Evolutionary conservation across 2,888 invertebrate species (phyloP).

Genomic region (Clepsis dumicolana): DNA sequence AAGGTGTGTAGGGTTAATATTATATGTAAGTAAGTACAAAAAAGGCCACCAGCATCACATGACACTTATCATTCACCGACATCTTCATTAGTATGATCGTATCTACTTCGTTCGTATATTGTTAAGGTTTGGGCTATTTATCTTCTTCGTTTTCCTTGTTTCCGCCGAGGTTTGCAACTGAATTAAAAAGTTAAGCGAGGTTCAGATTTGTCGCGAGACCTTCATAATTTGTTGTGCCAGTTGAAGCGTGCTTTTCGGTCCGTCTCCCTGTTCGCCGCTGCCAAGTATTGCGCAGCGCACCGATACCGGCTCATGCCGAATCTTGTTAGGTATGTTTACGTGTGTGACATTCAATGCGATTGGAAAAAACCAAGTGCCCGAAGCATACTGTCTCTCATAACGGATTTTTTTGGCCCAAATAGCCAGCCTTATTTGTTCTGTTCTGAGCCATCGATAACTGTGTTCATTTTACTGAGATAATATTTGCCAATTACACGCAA

Average conservation of each 20-base stretch:
- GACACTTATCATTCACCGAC: background rate
- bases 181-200: slow-evolving; percentile 53
- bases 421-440: slow-evolving; percentile 53
- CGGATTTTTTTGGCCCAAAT: slow-evolving; percentile 67
- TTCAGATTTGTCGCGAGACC: slow-evolving; percentile 47
- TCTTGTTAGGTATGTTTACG: slow-evolving; percentile 45
- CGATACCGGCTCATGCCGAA: slow-evolving; percentile 40
- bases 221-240: slow-evolving; percentile 51
- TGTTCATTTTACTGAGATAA: slow-evolving; percentile 33
- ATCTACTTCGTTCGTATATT: too few relatives aligned
- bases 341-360: slow-evolving; percentile 48
- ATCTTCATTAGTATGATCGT: background rate
- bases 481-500: slow-evolving; percentile 29
- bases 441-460: slow-evolving; percentile 42
- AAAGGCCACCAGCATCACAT: background rate
- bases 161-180: background rate
- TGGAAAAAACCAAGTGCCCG: slow-evolving; percentile 67
- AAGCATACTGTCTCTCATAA: slow-evolving; percentile 62
- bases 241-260: slow-evolving; percentile 31
- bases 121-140: background rate
- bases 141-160: slow-evolving; percentile 12
- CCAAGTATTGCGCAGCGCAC: slow-evolving; percentile 44
- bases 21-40: background rate
- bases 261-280: slow-evolving; percentile 11
- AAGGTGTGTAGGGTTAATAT: background rate